Base-by-base conservation (phyloP, 2,888 invertebrate genomes). In the Nymphalis polychloros region DNA sequence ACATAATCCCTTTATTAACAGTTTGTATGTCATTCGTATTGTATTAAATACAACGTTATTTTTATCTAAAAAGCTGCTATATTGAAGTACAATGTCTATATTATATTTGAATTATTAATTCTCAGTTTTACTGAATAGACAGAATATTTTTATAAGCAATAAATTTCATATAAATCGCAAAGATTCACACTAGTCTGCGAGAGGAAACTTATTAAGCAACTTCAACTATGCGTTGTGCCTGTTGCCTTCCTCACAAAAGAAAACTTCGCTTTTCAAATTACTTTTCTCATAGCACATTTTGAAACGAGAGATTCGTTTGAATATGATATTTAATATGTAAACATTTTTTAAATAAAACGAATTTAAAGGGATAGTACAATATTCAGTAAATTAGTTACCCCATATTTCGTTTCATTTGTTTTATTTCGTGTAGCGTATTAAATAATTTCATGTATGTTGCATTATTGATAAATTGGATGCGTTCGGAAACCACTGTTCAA, bases 111-210 rank as follows among this genome's bases (percentile, higher is more conserved):
- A 53, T 23, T 6, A 20, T 48, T 17, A 20, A 2, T 64, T 17
- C 31, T 57, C 55, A 64, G 47, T 55, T 64, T 48, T 55, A 48
- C 57, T 64, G 59, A 64, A 64, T 13, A 59, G 35, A 41, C 1
- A 27, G 19, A 47, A n/a, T 47, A 47, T 19, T 27, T 63, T 53
- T 27, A 53, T 53, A 27, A 17, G 20, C 8, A 16, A 50, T 20
- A 8, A 50, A 13, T 13, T 41, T 20, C 49, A n/a, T n/a, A 16
- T 0, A 17, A 49, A 41, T 41, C n/a, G 47, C 23, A 31, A n/a
- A 55, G 41, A 23, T 6, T 57, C 10, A 48, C 20, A 8, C 20
- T 17, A 10, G 35, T 35, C 19, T 41, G 46, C n/a, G 41, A 31
- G 17, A 19, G 35, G 10, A 41, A 50, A 41, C 16, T 52, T n/a